Percentiles rank a stretch among this genome's conserved stretches.
Conservation (phyloP, 2,113 vertebrate genomes). For the Bos javanicus region DNA sequence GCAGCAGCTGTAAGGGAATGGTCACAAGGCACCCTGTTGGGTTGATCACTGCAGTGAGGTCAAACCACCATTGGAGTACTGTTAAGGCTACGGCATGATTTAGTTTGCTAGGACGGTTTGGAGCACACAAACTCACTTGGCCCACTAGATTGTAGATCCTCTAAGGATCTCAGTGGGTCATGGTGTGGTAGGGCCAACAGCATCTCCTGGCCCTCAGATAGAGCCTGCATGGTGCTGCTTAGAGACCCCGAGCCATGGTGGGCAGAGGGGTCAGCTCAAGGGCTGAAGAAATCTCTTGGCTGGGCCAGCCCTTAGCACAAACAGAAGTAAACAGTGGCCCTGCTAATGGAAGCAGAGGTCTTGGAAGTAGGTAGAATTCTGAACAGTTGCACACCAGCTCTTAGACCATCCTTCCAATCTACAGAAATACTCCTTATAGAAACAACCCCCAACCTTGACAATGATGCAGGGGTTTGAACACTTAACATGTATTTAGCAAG, state of each 20-base stretch:
- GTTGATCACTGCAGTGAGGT: background rate
- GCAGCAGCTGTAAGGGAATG: background rate
- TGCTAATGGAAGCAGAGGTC: background rate
- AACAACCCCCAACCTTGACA: background rate
- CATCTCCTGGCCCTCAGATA: background rate
- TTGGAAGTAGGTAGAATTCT: background rate
- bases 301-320: background rate
- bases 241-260: background rate
- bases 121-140: fast-evolving
- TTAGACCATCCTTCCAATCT: background rate
- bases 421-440: background rate
- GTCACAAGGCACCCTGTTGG: background rate
- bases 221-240: fast-evolving
- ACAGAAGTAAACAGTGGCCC: fast-evolving
- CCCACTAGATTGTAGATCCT: background rate
- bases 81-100: fast-evolving
- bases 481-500: background rate
- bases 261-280: fast-evolving
- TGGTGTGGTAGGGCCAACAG: too few species aligned
- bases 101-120: background rate
- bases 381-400: background rate
- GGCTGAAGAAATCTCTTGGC: background rate
- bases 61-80: background rate
- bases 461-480: too few species aligned
- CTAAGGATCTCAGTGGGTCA: background rate